Conservation (phyloP, 1,140 invertebrate species). For the Coptotermes formosanus region DNA sequence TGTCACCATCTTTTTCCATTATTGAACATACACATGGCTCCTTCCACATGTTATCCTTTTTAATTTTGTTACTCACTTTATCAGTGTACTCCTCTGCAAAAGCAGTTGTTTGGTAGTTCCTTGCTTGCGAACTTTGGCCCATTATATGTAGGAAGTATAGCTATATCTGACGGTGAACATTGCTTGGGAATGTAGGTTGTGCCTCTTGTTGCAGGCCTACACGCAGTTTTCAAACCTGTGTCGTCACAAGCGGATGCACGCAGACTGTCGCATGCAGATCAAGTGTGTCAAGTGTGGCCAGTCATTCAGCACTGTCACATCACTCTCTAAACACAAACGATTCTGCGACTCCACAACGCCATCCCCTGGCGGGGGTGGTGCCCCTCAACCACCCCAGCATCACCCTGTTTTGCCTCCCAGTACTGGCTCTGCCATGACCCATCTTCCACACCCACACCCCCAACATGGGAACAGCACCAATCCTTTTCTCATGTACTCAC, state of each 20-base stretch:
- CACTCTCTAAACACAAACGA: slow-evolving; percentile 78
- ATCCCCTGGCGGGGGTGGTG: slow-evolving; percentile 48
- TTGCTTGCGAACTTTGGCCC: too few species aligned
- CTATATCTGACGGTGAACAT: background rate
- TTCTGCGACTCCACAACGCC: slow-evolving; percentile 71
- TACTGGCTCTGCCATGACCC: slow-evolving; percentile 43
- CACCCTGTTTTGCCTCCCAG: slow-evolving; percentile 38
- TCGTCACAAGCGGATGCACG: slow-evolving; percentile 98
- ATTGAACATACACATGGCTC: too few species aligned
- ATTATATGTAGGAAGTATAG: background rate
- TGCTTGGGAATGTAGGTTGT: background rate
- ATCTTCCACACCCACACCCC: slow-evolving; percentile 23
- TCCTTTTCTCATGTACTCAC: slow-evolving; percentile 67
- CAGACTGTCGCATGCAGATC: slow-evolving; percentile 81
- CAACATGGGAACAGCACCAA: slow-evolving; percentile 43
- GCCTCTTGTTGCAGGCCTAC: slow-evolving; percentile 77
- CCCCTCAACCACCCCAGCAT: slow-evolving; percentile 50
- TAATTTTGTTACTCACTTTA: too few species aligned
- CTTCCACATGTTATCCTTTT: too few species aligned
- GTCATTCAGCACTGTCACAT: slow-evolving; percentile 85
- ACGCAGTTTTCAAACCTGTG: slow-evolving; percentile 99
- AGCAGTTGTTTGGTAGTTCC: too few species aligned
- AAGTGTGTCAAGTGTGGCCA: slow-evolving; percentile 92
- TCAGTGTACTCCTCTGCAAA: too few species aligned
- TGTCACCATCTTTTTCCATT: too few species aligned